phyloP scores from a whole-genome alignment of 2,888 invertebrate genomes.

The Eristalis intricaria region DNA sequence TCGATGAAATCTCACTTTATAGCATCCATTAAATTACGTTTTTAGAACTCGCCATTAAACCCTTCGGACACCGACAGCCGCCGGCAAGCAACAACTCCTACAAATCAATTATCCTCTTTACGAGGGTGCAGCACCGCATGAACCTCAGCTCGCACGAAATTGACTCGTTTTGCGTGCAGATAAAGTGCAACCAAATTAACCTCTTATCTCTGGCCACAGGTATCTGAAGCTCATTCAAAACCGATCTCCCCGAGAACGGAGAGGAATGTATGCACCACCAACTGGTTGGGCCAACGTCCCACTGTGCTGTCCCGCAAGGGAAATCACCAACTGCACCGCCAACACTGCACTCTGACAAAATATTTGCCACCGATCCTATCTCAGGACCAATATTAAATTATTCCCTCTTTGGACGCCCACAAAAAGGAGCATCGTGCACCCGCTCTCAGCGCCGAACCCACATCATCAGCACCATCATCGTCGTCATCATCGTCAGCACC shows the following conservation, averaged over 20 bases:
- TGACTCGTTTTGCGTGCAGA: constrained; percentile 55
- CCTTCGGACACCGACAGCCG: neutral
- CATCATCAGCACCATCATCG: constrained; percentile 5
- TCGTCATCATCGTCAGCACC: neutral
- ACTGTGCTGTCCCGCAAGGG: constrained; percentile 20
- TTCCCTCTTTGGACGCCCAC: constrained; percentile 61
- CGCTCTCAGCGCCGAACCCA: constrained; percentile 1
- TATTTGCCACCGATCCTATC: constrained; percentile 70
- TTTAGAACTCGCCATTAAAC: neutral
- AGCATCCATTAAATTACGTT: neutral
- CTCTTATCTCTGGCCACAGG: constrained; percentile 66
- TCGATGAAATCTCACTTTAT: neutral
- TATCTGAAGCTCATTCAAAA: constrained; percentile 58
- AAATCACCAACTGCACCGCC: constrained; percentile 16
- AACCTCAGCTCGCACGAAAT: constrained; percentile 58
- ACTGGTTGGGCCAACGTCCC: neutral
- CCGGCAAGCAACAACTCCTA: neutral
- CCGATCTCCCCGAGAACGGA: constrained; percentile 29
- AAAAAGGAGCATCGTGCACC: constrained; percentile 58
- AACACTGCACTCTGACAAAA: constrained; percentile 53
- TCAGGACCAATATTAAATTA: constrained; percentile 68
- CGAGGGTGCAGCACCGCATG: constrained; percentile 47
- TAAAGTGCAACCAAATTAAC: constrained; percentile 65
- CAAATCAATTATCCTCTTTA: constrained; percentile 64
- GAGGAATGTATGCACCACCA: constrained; percentile 21